Base-by-base conservation (phyloP, 2,797 vertebrate genomes). In the Eulemur rubriventer region DNA sequence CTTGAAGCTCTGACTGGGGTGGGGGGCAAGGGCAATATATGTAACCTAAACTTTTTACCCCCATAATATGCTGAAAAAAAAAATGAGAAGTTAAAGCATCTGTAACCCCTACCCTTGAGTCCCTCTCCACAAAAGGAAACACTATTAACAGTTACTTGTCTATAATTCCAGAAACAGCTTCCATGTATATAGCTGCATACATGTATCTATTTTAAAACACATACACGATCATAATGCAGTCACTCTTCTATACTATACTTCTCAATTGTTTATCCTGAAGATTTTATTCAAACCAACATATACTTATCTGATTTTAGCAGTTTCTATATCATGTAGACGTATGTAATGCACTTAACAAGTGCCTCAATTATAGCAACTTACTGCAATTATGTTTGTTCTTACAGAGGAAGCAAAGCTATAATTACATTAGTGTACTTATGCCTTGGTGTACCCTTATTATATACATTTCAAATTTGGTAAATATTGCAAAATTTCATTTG, bases 401-500 rank as follows among this genome's bases (percentile, higher is more conserved):
- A 83, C 22, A 14, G 91, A 70, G 35, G 75, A 2, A 95, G 7
- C 30, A 41, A 41, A 41, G 41, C 41, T 75, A 35, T 76, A 63
- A n/a, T 73, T 26, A 89, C 2, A 41, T 5, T 20, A 26, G 28
- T 69, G 1, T 35, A 43, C 6, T 61, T 86, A 41, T 38, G 33
- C 63, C 11, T 78, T 83, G 26, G 30, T 83, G 28, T 3, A 57
- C 13, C 63, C 41, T 89, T 73, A 88, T 50, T 46, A 33, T 30
- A 38, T 61, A n/a, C 38, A 82, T 86, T 79, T 76, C 24, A 86
- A n/a, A 80, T 92, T 80, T 65, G 35, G 7, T 55, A 86, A 43
- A 28, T 63, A 57, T n/a, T 83, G 28, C 10, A 89, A 90, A 38
- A 83, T 96, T 94, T 87, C 43, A 94, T 57, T 82, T 67, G n/a